Evolutionary conservation across 1,140 invertebrate genomes (phyloP), one percentile per base, ranked within the genome.

Genomic region (Anastrepha obliqua): DNA sequence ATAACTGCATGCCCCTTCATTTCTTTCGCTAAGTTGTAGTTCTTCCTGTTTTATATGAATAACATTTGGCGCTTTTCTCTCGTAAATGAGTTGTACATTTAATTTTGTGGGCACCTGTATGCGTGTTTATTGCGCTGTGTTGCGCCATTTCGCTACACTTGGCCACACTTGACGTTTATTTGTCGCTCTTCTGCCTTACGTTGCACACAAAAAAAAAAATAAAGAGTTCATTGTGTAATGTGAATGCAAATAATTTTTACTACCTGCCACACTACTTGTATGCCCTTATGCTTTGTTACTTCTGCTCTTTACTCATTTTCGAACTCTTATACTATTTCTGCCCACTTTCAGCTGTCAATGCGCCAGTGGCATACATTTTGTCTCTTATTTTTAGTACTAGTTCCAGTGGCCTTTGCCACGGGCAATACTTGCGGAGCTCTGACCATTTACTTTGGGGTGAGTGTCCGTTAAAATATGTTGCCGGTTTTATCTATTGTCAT

Each of bases 401-500:
- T 58, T 58, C 55, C 13, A 58, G 13, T 2, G 55, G 55, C 11
- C 39, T 67, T 67, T 11, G 65, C 11, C 64, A 65, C 17, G 13
- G 13, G 67, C 67, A 74, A 42, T 44, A 39, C 11, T n/a, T 44
- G 39, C 9, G 6, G 4, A 17, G 39, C 13, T 15, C 17, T 29
- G 39, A 42, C 7, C 70, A n/a, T 74, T 74, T 8, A 47, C 4
- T 74, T 47, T 74, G 44, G 70, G 44, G 70, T 51, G 39, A 74
- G 70, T 44, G 70, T n/a, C 70, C 70, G 42, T 51, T 44, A 47
- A 74, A 74, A 74, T 51, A 74, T 74, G 70, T 74, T 74, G 44
- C 70, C 42, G 47, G 42, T 74, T 74, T 74, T 74, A 74, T 74
- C 70, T 74, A 74, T 42, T 74, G 70, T 51, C 15, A 67, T 70